Base-by-base conservation (phyloP, 1,140 invertebrate genomes). In the Drosophila bipectinata region DNA sequence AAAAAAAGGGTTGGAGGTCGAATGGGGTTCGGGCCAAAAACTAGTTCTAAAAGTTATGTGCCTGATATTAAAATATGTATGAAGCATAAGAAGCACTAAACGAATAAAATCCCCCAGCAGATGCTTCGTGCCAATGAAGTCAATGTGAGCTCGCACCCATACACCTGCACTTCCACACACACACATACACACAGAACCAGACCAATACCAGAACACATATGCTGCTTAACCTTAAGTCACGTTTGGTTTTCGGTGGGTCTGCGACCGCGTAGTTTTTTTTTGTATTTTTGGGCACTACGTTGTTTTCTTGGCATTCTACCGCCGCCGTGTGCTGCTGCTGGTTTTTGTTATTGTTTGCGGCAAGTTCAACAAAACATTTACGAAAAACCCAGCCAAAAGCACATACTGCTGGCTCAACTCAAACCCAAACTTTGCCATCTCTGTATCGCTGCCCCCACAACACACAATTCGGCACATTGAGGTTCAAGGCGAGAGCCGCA, bases 381-480 rank as follows among this genome's bases (percentile, higher is more conserved):
- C 60, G 51, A 59, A 57, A 71, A 87, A 85, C 30, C 68, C 48
- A 56, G 52, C 48, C 55, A 77, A 72, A 88, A 87, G 83, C 83
- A 88, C 83, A 88, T 83, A 88, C 79, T 87, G 82, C 82, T 68
- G 79, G 72, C 74, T 85, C 81, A 67, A 87, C 74, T 58, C 47
- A 48, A 59, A 63, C 59, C 55, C 64, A 39, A 53, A 62, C 47
- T 48, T 49, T 49, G 18, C 55, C 14, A 18, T 44, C 9, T 44
- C 14, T 3, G 12, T 37, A 37, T 44, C 15, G 47, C 57, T 61
- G 68, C 45, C 37, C 57, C 78, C 71, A 41, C 48, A 53, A 15
- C 74, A 71, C 61, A 88, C 62, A 71, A 83, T 87, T 88, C 83
- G 83, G 79, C 79, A 89, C 79, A 89, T 79, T 88, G 84, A 88